Percentiles rank a stretch among this genome's conserved stretches.
These are phyloP conservation scores for Nothocercus julius DNA, from an alignment of 2,113 vertebrate species.

Conservation along the genomic window DNA sequence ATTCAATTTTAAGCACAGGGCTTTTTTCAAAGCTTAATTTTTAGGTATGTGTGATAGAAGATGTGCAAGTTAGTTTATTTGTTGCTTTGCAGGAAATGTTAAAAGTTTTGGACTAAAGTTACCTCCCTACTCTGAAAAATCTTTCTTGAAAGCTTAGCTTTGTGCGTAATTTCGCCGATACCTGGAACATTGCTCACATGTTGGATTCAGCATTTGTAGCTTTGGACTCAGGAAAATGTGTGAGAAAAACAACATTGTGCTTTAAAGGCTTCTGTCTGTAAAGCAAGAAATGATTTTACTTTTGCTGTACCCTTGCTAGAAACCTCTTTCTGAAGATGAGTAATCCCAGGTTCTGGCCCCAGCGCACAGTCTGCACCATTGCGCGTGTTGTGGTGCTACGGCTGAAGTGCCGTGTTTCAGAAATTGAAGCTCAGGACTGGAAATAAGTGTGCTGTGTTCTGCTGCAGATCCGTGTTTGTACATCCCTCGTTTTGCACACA, in stretches of 20 bases:
- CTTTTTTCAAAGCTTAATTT: neutral
- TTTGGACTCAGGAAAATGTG: neutral
- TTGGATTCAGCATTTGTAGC: neutral
- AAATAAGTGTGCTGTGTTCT: neutral
- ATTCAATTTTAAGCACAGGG: neutral
- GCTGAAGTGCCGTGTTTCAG: accelerated
- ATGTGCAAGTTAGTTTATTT: neutral
- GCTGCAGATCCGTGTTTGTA: slow-evolving; percentile 92
- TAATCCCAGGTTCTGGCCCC: neutral
- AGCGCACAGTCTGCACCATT: neutral
- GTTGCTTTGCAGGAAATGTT: neutral
- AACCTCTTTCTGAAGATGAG: neutral
- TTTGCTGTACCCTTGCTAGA: neutral
- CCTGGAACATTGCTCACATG: accelerated
- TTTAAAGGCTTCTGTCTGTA: neutral
- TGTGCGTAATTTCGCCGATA: neutral
- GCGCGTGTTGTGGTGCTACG: neutral
- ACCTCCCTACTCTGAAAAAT: neutral
- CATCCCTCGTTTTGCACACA: slow-evolving; percentile 95
- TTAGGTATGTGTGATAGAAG: neutral
- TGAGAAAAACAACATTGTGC: neutral
- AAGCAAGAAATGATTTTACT: neutral
- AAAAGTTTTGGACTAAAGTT: neutral
- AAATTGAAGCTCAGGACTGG: neutral
- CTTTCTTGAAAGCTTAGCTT: neutral